Conservation (phyloP, 2,113 vertebrate genomes). For the Hydrochoerus hydrochaeris region DNA sequence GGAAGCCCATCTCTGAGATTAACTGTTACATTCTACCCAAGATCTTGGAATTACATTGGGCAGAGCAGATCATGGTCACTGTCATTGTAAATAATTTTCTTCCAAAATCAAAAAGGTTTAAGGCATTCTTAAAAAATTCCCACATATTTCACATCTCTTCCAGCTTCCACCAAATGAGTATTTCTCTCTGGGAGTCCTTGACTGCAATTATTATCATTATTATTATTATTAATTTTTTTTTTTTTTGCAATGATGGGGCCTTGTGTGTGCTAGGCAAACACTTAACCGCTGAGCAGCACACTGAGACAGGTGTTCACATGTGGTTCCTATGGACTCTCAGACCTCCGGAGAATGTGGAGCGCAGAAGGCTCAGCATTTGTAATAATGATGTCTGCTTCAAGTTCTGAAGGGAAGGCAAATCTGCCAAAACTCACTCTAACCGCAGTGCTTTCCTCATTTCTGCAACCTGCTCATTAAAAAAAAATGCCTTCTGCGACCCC, state of each 20-base stretch:
- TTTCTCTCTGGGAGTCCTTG: neutral
- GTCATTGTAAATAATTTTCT: accelerated
- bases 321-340: neutral
- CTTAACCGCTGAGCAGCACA: neutral
- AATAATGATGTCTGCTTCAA: conserved; percentile 61
- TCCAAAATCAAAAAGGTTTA: neutral
- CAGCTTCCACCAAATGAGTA: accelerated
- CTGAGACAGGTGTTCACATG: neutral
- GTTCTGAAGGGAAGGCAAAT: conserved; percentile 56
- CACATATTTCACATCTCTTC: accelerated
- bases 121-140: too few relatives aligned
- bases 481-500: neutral
- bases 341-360: conserved; percentile 9
- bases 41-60: accelerated
- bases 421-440: neutral
- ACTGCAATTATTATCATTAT: neutral
- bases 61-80: too few relatives aligned
- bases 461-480: conserved; percentile 78
- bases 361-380: neutral
- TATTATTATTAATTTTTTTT: neutral
- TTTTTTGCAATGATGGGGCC: neutral
- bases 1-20: neutral
- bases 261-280: neutral
- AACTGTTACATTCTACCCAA: neutral
- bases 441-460: neutral